These are phyloP conservation scores for Zaprionus camerounensis DNA, from an alignment of 1,140 invertebrate species.

Conservation along the genomic window DNA sequence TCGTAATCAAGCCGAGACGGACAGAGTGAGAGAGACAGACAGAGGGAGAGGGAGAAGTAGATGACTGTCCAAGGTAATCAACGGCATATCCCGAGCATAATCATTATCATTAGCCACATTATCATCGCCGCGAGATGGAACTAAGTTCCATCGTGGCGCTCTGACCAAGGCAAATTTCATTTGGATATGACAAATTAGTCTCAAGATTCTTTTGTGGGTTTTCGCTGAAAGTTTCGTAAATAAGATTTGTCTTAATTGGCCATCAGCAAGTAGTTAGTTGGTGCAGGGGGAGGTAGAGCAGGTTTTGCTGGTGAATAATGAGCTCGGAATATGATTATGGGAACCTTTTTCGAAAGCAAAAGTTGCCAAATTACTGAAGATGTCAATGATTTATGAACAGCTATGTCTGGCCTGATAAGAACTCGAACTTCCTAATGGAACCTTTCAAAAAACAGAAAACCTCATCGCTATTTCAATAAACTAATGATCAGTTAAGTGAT, in stretches of 20 bases:
- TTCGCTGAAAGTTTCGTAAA: slow-evolving; percentile 20
- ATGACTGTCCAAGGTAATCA: slow-evolving; percentile 36
- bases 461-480: slow-evolving; percentile 22
- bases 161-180: slow-evolving; percentile 6
- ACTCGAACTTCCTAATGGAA: slow-evolving; percentile 17
- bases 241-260: slow-evolving; percentile 18
- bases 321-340: slow-evolving; percentile 16
- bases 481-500: slow-evolving; percentile 28
- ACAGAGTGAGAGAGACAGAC: not conserved
- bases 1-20: slow-evolving; percentile 26
- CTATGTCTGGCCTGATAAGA: not conserved
- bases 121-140: not conserved
- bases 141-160: not conserved
- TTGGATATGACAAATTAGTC: slow-evolving; percentile 21
- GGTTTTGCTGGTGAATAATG: slow-evolving; percentile 17
- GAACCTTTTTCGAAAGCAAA: slow-evolving; percentile 30
- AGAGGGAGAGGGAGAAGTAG: not conserved
- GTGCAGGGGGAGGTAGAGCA: not conserved
- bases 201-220: slow-evolving; percentile 22
- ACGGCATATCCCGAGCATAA: slow-evolving; percentile 19
- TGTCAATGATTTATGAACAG: slow-evolving; percentile 11
- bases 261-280: not conserved
- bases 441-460: not conserved
- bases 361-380: slow-evolving; percentile 1
- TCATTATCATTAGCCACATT: slow-evolving; percentile 8